Evolutionary conservation across 2,888 invertebrate species (phyloP).

Genomic region (Gnatocerus cornutus): DNA sequence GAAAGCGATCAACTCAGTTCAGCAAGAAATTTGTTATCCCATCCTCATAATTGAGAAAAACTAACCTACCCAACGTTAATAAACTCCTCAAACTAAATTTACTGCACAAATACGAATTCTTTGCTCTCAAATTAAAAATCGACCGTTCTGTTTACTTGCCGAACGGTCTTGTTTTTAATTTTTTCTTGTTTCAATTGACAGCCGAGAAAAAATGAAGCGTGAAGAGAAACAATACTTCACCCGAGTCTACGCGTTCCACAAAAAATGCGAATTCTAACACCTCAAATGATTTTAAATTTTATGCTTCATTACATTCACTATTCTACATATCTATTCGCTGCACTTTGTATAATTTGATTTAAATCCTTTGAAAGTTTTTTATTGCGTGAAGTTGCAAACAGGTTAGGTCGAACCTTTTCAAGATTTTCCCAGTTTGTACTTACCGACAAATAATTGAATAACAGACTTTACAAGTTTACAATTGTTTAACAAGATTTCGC

Average conservation of each 20-base stretch:
- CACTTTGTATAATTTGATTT: slow-evolving; percentile 21
- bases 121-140: too few species aligned
- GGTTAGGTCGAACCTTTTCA: background rate
- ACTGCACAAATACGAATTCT: background rate
- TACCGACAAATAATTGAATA: too few species aligned
- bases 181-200: slow-evolving; percentile 4
- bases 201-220: slow-evolving; percentile 18
- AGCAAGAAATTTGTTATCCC: slow-evolving; percentile 16
- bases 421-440: too few species aligned
- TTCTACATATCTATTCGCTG: slow-evolving; percentile 24
- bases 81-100: background rate
- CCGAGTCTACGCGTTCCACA: background rate
- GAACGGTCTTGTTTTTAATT: background rate
- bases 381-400: background rate
- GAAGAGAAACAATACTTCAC: slow-evolving; percentile 14
- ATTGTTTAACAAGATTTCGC: too few species aligned
- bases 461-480: too few species aligned
- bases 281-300: slow-evolving; percentile 23
- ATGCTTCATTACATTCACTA: slow-evolving; percentile 17
- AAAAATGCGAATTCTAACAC: slow-evolving; percentile 3
- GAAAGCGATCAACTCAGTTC: slow-evolving; percentile 44
- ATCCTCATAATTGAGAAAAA: background rate
- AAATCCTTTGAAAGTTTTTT: slow-evolving; percentile 26
- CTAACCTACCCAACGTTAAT: background rate
- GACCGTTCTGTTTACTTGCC: background rate